Evolutionary conservation across 2,797 vertebrate genomes (phyloP), one percentile per base, ranked within the genome.

Genomic region (Poecilia picta): DNA sequence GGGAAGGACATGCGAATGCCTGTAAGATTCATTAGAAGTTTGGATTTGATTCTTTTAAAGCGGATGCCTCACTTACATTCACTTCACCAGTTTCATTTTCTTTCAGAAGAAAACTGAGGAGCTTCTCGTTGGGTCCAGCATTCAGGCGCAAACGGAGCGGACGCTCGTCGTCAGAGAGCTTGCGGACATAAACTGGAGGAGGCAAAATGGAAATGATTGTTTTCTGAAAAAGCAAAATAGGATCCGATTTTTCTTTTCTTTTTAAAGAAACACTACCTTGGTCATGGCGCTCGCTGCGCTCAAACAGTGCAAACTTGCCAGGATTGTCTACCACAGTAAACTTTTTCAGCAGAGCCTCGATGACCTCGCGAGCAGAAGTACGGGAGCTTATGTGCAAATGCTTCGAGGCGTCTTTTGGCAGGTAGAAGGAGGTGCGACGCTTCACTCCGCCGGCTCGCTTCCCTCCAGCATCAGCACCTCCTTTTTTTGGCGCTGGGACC

Each of bases 11-110:
- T 20, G 45, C 88, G 41, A 81, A 68, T 43, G 1, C 0, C 47
- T 36, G 39, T 45, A 18, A 2, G 57, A n/a, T 72, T 41, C 3
- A n/a, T n/a, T 31, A 28, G 1, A 11, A 8, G 11, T 75, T 72
- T 72, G 8, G 18, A 75, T 39, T 2, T 1, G 1, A 6, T 36
- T 18, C 28, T 57, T 3, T 71, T 0, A 1, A 23, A 55, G 16
- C 66, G 62, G 8, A 25, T 39, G 46, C 43, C 72, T 31, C 23
- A 97, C 98, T 98, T 90, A 99, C 98, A 1, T 99, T 98, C 83
- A 99, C 98, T 81, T 99, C 98, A 72, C 97, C 98, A 0, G 97
- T 98, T 92, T 99, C 98, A 0, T 99, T 99, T 92, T 99, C 98
- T 87, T 98, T 98, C 68, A 99, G 93, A 79, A 99, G 91, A 39